These are phyloP conservation scores for Lepidostoma basale DNA, from an alignment of 1,140 invertebrate species.

Conservation along the genomic window DNA sequence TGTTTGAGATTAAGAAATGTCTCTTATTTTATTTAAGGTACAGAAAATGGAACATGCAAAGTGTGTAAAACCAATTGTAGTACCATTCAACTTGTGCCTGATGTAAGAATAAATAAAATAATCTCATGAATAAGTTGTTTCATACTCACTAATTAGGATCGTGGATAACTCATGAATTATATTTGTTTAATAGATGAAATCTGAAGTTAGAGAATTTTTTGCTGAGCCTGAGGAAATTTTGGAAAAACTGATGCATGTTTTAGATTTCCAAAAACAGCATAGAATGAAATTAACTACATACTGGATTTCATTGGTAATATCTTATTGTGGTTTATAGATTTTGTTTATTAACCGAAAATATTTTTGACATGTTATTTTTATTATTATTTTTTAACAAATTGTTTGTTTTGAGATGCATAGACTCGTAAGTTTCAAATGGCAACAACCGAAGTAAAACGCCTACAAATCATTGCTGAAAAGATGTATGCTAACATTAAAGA, in stretches of 20 bases:
- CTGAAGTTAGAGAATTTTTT: constrained; percentile 59
- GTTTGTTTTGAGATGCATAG: neutral
- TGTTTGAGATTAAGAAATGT: neutral
- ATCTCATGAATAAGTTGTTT: constrained; percentile 20
- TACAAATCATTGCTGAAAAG: constrained; percentile 54
- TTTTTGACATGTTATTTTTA: neutral
- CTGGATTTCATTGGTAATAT: constrained; percentile 56
- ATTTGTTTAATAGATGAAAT: constrained; percentile 61
- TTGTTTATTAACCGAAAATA: neutral
- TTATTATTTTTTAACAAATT: neutral
- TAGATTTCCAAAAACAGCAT: constrained; percentile 58
- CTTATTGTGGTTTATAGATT: neutral
- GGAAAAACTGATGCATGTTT: constrained; percentile 55
- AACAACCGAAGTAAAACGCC: constrained; percentile 52
- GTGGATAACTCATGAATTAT: too few species aligned
- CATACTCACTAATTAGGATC: too few species aligned
- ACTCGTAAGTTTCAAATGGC: constrained; percentile 54
- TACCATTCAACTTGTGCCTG: constrained; percentile 56
- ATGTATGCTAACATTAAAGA: constrained; percentile 55
- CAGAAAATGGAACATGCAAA: constrained; percentile 54
- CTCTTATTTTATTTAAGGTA: constrained; percentile 40
- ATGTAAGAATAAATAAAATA: constrained; percentile 51
- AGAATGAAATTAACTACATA: constrained; percentile 55
- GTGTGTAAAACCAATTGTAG: constrained; percentile 56
- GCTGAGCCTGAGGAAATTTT: constrained; percentile 59